phyloP scores from a whole-genome alignment of 2,113 vertebrate species.

The Cyanoderma ruficeps region DNA sequence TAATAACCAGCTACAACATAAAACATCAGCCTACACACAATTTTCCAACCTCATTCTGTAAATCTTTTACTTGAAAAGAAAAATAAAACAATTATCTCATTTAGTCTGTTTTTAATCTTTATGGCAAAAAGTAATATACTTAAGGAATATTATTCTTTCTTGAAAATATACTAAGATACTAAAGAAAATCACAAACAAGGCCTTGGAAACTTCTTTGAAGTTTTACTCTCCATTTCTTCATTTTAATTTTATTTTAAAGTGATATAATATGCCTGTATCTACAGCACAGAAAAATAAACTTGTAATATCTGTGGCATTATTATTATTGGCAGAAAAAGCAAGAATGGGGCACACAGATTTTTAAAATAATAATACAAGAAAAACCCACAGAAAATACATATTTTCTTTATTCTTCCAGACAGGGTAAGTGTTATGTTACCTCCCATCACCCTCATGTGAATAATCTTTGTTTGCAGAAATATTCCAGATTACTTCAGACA shows the following conservation, averaged over 20 bases:
- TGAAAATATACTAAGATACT: background rate
- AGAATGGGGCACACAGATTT: background rate
- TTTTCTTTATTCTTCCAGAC: background rate
- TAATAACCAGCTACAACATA: constrained; percentile 75
- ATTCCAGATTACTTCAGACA: background rate
- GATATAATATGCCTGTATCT: background rate
- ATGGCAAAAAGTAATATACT: background rate
- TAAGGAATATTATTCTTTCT: constrained; percentile 1
- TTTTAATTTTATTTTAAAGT: background rate
- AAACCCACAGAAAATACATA: background rate
- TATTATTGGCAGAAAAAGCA: background rate
- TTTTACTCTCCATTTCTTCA: background rate
- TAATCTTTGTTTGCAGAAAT: background rate
- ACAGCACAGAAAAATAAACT: background rate
- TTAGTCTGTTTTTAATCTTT: constrained; percentile 58
- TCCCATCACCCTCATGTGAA: background rate
- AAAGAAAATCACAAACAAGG: background rate
- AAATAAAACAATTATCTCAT: constrained; percentile 67
- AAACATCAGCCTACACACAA: constrained; percentile 75
- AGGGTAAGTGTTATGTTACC: background rate
- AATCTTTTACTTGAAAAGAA: constrained; percentile 73
- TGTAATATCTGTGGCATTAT: background rate
- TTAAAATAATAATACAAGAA: background rate
- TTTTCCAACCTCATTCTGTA: constrained; percentile 76
- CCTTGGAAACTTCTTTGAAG: background rate